Percentiles rank a stretch among this genome's conserved stretches.
Conservation (phyloP, 2,797 vertebrate species). For the Enoplosus armatus region DNA sequence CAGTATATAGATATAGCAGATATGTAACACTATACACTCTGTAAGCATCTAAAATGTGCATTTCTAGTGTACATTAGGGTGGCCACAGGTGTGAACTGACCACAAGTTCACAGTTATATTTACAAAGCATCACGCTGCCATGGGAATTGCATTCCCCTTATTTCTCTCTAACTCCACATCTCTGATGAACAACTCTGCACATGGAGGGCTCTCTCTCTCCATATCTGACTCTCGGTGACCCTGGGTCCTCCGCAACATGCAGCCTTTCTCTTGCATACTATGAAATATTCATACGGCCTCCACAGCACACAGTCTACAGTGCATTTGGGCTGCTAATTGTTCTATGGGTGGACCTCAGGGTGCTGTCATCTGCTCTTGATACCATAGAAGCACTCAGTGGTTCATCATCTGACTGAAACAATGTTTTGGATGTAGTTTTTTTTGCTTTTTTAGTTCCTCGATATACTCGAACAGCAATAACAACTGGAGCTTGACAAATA, state of each 20-base stretch:
- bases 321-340: slow-evolving; percentile 59
- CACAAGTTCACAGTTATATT: slow-evolving; percentile 25
- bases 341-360: slow-evolving; percentile 30
- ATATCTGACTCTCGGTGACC: slow-evolving; percentile 47
- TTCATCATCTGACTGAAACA: slow-evolving; percentile 14
- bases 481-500: neutral
- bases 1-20: too few relatives aligned
- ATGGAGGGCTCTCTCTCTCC: slow-evolving; percentile 24
- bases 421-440: neutral
- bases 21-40: neutral
- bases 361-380: slow-evolving; percentile 29
- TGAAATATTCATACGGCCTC: slow-evolving; percentile 68
- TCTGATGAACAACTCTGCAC: slow-evolving; percentile 39
- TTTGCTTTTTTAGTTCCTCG: neutral
- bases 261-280: slow-evolving; percentile 30
- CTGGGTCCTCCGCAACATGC: slow-evolving; percentile 37
- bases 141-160: slow-evolving; percentile 14
- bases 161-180: slow-evolving; percentile 10
- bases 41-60: slow-evolving; percentile 6
- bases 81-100: slow-evolving; percentile 20
- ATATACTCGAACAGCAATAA: neutral
- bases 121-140: neutral
- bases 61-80: neutral
- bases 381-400: neutral
- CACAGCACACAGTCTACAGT: slow-evolving; percentile 15